phyloP scores from a whole-genome alignment of 1,140 invertebrate genomes.

The Stegodyphus mimosarum region DNA sequence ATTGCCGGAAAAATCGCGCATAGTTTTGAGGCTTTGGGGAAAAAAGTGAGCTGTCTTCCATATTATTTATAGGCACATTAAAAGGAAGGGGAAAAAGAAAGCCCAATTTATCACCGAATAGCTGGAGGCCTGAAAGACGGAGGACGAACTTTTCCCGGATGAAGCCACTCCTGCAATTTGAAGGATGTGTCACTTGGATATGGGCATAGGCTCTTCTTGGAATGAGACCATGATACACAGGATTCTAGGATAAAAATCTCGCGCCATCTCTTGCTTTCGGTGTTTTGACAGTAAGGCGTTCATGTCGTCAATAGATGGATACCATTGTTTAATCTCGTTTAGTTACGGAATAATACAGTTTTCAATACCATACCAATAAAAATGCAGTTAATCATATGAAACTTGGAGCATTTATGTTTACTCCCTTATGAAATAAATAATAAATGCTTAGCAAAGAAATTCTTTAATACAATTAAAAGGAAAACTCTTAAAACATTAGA shows the following conservation, averaged over 20 bases:
- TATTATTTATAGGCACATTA: conserved; percentile 20
- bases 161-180: background rate
- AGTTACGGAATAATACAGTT: too few species aligned
- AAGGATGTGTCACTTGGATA: background rate
- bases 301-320: background rate
- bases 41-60: background rate
- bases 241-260: background rate
- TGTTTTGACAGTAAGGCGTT: background rate
- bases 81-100: background rate
- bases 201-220: background rate
- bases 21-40: background rate
- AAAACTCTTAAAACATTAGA: too few species aligned
- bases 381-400: too few species aligned
- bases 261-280: background rate
- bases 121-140: background rate
- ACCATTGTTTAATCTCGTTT: too few species aligned
- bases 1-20: background rate
- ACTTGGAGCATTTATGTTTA: too few species aligned
- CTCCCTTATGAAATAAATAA: too few species aligned
- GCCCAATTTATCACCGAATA: conserved; percentile 5
- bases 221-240: background rate
- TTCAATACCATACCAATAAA: too few species aligned
- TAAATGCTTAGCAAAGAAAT: too few species aligned
- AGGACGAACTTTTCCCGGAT: background rate
- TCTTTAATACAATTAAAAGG: too few species aligned